These are phyloP conservation scores for Macrophya annulata DNA, from an alignment of 2,888 invertebrate genomes.

Conservation along the genomic window DNA sequence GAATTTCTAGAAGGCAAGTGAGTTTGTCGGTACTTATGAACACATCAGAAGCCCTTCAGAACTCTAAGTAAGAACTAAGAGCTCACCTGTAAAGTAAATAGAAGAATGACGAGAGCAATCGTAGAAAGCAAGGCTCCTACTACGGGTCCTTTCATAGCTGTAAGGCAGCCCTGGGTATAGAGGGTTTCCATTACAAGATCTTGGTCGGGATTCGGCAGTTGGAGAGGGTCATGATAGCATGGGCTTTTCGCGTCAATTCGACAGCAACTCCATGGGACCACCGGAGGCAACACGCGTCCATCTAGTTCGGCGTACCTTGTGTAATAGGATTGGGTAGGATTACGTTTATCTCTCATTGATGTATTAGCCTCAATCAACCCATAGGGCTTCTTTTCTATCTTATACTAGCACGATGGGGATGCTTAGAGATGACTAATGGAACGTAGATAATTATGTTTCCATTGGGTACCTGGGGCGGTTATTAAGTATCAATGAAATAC, in stretches of 20 bases:
- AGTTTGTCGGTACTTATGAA: neutral
- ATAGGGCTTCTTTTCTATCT: constrained; percentile 26
- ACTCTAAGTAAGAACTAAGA: neutral
- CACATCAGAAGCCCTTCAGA: neutral
- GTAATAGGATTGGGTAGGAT: constrained; percentile 29
- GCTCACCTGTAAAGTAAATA: constrained; percentile 60
- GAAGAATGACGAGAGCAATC: constrained; percentile 59
- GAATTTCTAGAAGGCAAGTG: neutral
- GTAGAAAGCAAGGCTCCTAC: constrained; percentile 63
- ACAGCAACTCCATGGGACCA: constrained; percentile 84
- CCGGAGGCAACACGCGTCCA: constrained; percentile 81
- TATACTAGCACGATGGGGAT: neutral
- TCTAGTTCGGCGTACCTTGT: constrained; percentile 80
- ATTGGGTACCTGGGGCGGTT: neutral
- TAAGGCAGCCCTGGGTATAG: constrained; percentile 64
- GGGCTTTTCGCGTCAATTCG: constrained; percentile 82
- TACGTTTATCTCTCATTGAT: constrained; percentile 33
- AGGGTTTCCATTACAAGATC: constrained; percentile 67
- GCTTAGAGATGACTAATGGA: neutral
- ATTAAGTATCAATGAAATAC: constrained; percentile 1
- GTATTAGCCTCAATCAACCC: constrained; percentile 29
- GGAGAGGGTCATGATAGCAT: constrained; percentile 84
- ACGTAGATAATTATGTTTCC: neutral
- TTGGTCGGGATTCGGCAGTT: constrained; percentile 76
- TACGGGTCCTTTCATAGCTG: constrained; percentile 62